Evolutionary conservation across 2,888 invertebrate species (phyloP), one percentile per base, ranked within the genome.

Genomic region (Ectropis crepuscularia): DNA sequence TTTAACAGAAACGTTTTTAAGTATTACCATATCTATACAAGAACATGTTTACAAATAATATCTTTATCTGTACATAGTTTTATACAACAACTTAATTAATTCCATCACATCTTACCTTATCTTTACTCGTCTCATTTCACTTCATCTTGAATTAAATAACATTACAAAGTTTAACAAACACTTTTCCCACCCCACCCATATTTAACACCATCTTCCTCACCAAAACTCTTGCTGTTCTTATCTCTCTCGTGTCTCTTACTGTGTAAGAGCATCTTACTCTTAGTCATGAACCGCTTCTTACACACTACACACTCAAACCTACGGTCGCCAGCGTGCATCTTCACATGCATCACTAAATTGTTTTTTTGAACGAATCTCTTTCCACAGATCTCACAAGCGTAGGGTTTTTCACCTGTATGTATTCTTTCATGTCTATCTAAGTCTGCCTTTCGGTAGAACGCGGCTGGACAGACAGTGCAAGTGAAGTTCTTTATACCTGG

Each of bases 361-460:
- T 85, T 86, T 68, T 90, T 91, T 45, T 91, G 91, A 0, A 87
- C 85, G 53, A 91, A 92, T 0, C 85, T 81, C 55, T 89, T 91
- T 0, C 85, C 78, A 53, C 92, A 92, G 0, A 90, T 82, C 39
- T 87, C 86, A 11, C 92, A 91, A 0, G 85, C 79, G 63, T 78
- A 85, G 0, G 90, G 90, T 54, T 89, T 91, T 0, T 86, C 83
- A 0, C 91, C 91, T 0, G 82, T 79, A 61, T 92, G 92, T 0
- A 88, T 87, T n/a, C 86, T 85, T 50, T 83, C 86, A 41, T 92
- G 92, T 0, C 91, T 72, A 7, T 90, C 89, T 1, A 92, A 53
- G 10, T 91, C 91, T 0, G 88, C 87, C 36, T 90, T 90, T 0
- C 92, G 75, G 69, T 90, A 90, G 72, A 91, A 92, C 0, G 87